phyloP scores from a whole-genome alignment of 2,797 vertebrate species.

The Synaphobranchus kaupii region DNA sequence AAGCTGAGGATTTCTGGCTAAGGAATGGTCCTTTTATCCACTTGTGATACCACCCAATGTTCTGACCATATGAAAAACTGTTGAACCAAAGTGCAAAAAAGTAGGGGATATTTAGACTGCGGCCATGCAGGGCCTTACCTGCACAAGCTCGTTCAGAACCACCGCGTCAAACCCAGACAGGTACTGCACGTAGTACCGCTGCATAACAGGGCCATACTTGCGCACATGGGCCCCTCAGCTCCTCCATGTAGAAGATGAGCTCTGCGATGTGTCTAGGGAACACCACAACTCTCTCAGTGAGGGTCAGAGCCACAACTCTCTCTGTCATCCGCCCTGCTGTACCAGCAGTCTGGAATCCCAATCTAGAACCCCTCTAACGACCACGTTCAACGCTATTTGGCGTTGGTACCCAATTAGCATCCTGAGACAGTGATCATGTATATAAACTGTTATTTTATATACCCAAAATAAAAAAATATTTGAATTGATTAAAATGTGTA shows the following conservation, averaged over 20 bases:
- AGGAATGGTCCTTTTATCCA: neutral
- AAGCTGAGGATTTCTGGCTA: neutral
- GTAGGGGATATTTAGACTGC: neutral
- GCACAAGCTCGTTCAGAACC: slow-evolving; percentile 96
- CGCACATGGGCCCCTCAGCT: slow-evolving; percentile 92
- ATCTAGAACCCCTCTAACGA: no score
- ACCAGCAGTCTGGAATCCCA: neutral
- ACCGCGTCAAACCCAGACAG: slow-evolving; percentile 97
- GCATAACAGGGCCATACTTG: slow-evolving; percentile 97
- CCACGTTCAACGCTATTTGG: no score
- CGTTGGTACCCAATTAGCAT: no score
- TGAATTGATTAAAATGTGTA: no score
- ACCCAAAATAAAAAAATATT: no score
- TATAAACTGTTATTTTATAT: no score
- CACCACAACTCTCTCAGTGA: slow-evolving; percentile 11
- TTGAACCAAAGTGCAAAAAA: neutral
- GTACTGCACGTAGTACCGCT: slow-evolving; percentile 97
- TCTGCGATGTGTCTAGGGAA: slow-evolving; percentile 89
- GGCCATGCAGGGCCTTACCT: slow-evolving; percentile 72
- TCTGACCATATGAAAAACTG: neutral
- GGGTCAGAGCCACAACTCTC: neutral
- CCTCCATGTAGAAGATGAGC: slow-evolving; percentile 99
- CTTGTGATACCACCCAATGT: neutral
- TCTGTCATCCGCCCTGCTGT: neutral
- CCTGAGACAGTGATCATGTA: no score